A percentile compares a stretch with the other conserved stretches of the same genome.
These are phyloP conservation scores for Scartelaos histophorus DNA, from an alignment of 2,113 vertebrate genomes.

Conservation along the genomic window DNA sequence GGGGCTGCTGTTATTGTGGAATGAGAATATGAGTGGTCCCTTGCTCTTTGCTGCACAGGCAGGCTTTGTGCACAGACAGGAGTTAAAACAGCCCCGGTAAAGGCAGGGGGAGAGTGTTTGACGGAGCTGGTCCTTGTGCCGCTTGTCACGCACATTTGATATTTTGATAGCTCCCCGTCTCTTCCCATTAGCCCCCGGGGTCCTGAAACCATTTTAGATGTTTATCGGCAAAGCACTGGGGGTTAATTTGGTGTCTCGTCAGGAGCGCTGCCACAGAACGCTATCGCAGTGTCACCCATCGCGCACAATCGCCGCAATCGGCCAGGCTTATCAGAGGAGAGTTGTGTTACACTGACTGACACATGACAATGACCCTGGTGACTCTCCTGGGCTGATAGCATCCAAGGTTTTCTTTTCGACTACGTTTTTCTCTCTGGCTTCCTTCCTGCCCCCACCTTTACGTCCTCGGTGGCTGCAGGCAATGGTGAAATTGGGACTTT, in stretches of 20 bases:
- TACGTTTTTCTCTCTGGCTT: constrained; percentile 37
- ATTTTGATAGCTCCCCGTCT: constrained; percentile 77
- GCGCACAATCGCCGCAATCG: constrained; percentile 56
- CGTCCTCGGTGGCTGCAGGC: constrained; percentile 61
- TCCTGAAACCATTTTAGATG: constrained; percentile 78
- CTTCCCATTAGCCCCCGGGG: constrained; percentile 75
- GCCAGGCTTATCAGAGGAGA: constrained; percentile 66
- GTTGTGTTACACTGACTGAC: constrained; percentile 74
- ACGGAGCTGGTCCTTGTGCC: constrained; percentile 75
- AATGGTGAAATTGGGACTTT: constrained; percentile 66
- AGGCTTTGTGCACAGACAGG: constrained; percentile 36
- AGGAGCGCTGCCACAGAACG: constrained; percentile 56
- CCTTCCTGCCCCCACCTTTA: constrained; percentile 13
- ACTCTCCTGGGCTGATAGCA: constrained; percentile 69
- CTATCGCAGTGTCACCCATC: constrained; percentile 61
- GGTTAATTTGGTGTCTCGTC: constrained; percentile 79
- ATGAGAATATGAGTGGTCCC: constrained; percentile 23
- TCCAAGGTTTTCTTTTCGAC: constrained; percentile 61
- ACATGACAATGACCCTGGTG: constrained; percentile 77
- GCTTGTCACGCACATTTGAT: constrained; percentile 76
- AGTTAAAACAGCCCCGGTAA: constrained; percentile 60
- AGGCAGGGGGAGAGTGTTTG: constrained; percentile 58
- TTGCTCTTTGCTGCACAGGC: constrained; percentile 35
- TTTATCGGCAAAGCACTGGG: constrained; percentile 75
- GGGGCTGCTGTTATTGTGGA: constrained; percentile 2